Percentiles rank a stretch among this genome's conserved stretches.
Evolutionary conservation across 2,113 vertebrate genomes (phyloP).

Genomic region (Calypte anna): DNA sequence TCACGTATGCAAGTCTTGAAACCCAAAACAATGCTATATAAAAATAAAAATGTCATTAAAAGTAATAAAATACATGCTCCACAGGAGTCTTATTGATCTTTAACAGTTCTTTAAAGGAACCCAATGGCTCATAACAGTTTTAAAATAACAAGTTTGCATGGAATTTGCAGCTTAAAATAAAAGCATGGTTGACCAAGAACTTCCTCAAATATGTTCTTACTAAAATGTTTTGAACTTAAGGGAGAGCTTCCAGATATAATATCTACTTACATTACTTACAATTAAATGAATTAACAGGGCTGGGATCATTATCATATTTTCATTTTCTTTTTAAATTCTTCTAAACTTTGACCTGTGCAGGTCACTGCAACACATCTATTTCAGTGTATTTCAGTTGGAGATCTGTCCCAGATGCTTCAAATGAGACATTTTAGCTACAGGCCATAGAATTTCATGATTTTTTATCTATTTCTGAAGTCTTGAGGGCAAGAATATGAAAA

Average conservation of each 20-base stretch:
- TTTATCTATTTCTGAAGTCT: not conserved
- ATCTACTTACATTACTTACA: not conserved
- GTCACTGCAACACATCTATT: not conserved
- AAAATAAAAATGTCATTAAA: slow-evolving; percentile 34
- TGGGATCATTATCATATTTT: not conserved
- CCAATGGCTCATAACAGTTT: slow-evolving; percentile 43
- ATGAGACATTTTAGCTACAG: not conserved
- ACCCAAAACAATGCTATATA: slow-evolving; percentile 1
- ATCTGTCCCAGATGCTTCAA: not conserved
- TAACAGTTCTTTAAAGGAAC: slow-evolving; percentile 44
- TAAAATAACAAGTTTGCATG: slow-evolving; percentile 44
- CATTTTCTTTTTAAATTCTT: not conserved
- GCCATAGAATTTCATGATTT: not conserved
- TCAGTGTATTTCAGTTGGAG: not conserved
- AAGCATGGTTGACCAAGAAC: not conserved
- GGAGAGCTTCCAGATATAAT: not conserved
- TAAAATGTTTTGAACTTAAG: not conserved
- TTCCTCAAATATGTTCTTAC: not conserved
- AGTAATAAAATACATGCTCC: slow-evolving; percentile 47
- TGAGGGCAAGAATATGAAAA: not conserved
- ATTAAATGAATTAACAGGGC: not conserved
- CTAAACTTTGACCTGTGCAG: not conserved
- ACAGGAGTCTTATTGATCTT: slow-evolving; percentile 43
- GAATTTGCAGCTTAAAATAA: slow-evolving; percentile 36
- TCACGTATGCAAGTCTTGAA: slow-evolving; percentile 41